These are phyloP conservation scores for Zygaena filipendulae DNA, from an alignment of 2,888 invertebrate species.

Conservation along the genomic window DNA sequence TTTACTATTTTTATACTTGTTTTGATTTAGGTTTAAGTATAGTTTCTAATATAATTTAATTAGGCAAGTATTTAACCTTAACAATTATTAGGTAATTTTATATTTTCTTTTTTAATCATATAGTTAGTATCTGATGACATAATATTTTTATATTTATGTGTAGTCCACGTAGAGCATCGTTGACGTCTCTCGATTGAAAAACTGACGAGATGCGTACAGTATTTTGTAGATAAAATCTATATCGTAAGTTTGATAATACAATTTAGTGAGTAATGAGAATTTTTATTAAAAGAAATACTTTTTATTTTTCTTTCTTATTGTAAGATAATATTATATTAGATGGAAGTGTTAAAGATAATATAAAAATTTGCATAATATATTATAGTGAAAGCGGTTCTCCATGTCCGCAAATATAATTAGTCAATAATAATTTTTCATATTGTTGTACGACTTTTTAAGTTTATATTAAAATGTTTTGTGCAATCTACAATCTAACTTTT, in stretches of 20 bases:
- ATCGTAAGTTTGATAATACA: slow-evolving; percentile 64
- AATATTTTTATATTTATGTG: too few relatives aligned
- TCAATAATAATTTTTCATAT: slow-evolving; percentile 86
- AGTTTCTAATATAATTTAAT: slow-evolving; percentile 26
- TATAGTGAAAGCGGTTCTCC: slow-evolving; percentile 77
- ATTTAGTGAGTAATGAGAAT: slow-evolving; percentile 64
- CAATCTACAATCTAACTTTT: slow-evolving; percentile 73
- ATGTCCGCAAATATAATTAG: slow-evolving; percentile 78
- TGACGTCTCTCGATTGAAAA: slow-evolving; percentile 54
- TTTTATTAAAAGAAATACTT: slow-evolving; percentile 65
- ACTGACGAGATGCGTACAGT: slow-evolving; percentile 60
- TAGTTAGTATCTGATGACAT: too few relatives aligned
- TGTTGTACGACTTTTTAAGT: slow-evolving; percentile 88
- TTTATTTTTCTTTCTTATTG: slow-evolving; percentile 67
- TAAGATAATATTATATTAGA: slow-evolving; percentile 63
- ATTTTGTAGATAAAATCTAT: slow-evolving; percentile 70
- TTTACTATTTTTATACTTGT: slow-evolving; percentile 69
- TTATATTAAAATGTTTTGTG: slow-evolving; percentile 89
- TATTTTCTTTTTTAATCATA: too few relatives aligned
- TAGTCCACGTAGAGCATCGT: too few relatives aligned
- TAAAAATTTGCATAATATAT: slow-evolving; percentile 74
- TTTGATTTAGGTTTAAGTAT: slow-evolving; percentile 67
- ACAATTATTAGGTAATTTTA: too few relatives aligned
- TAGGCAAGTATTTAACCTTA: too few relatives aligned
- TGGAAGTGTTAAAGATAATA: slow-evolving; percentile 71